phyloP scores from a whole-genome alignment of 2,797 vertebrate species.

The Choloepus didactylus region DNA sequence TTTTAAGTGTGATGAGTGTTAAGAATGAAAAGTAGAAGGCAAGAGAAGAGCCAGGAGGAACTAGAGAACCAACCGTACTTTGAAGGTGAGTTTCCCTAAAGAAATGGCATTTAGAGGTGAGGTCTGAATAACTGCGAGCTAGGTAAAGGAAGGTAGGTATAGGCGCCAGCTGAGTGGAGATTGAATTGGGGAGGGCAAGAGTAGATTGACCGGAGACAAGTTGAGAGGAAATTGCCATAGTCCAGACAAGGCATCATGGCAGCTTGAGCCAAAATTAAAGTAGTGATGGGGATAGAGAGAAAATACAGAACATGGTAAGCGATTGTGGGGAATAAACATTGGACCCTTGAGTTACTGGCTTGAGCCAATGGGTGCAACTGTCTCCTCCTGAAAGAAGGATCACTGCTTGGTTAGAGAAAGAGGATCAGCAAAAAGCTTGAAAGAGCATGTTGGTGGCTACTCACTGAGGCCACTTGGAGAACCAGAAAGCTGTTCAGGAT shows the following conservation, averaged over 20 bases:
- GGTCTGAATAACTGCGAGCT: neutral
- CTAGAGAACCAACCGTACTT: neutral
- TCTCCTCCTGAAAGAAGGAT: neutral
- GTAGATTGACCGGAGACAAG: neutral
- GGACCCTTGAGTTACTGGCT: neutral
- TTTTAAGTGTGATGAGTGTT: neutral
- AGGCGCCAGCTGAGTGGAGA: neutral
- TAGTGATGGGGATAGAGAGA: neutral
- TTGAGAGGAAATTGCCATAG: neutral
- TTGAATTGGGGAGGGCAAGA: neutral
- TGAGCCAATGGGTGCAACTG: neutral
- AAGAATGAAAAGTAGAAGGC: neutral
- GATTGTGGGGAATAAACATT: neutral
- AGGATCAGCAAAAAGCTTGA: neutral
- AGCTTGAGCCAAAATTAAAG: neutral
- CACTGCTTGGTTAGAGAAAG: slow-evolving; percentile 9
- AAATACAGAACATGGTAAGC: neutral
- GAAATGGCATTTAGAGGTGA: neutral
- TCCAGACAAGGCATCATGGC: neutral
- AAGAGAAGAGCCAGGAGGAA: neutral
- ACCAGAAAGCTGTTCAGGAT: neutral
- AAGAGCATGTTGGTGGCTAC: neutral
- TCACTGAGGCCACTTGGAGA: neutral
- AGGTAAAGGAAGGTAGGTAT: neutral
- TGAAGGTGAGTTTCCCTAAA: neutral